Evolutionary conservation across 2,113 vertebrate species (phyloP), one percentile per base, ranked within the genome.

Genomic region (Diadophis punctatus): DNA sequence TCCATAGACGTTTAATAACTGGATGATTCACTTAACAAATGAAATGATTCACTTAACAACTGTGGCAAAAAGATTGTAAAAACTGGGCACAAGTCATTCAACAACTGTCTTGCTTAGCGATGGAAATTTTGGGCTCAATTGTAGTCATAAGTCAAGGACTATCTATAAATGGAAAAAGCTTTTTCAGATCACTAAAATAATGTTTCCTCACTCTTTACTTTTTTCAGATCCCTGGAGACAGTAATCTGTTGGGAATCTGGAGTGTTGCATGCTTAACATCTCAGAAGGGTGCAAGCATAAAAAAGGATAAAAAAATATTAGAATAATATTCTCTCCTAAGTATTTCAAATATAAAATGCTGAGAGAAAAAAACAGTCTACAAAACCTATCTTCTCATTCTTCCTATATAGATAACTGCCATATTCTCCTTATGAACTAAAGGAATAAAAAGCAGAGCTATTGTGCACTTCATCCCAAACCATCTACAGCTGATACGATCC

Each of bases 391-490:
- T 34, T 12, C n/a, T 74, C n/a, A 74, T 39, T 80, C n/a, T 80
- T 80, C 18, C 30, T 68, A 96, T 95, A 96, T 94, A 96, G 95
- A 95, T 95, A 97, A 95, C 95, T 97, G 95, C 96, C 97, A 96
- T 95, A 94, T 95, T 86, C 93, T 96, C 90, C n/a, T n/a, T 97
- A 96, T 91, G 94, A 93, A 94, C 90, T 2, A 55, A 94, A 96
- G 92, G 93, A 95, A 91, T 93, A 96, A 93, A 96, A 96, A 92
- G 90, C 5, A 93, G 92, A 95, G 91, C 93, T 52, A 84, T 96
- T 95, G 9, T 95, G 9, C 94, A 95, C 97, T 97, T 96, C 97
- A 95, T 91, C 94, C 93, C 96, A 96, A 96, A 96, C 97, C 94
- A 97, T 96, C 96, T 88, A 92, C 55, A 92, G 95, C 95, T 96